These are phyloP conservation scores for Homarus americanus DNA, from an alignment of 1,140 invertebrate genomes.

Conservation along the genomic window DNA sequence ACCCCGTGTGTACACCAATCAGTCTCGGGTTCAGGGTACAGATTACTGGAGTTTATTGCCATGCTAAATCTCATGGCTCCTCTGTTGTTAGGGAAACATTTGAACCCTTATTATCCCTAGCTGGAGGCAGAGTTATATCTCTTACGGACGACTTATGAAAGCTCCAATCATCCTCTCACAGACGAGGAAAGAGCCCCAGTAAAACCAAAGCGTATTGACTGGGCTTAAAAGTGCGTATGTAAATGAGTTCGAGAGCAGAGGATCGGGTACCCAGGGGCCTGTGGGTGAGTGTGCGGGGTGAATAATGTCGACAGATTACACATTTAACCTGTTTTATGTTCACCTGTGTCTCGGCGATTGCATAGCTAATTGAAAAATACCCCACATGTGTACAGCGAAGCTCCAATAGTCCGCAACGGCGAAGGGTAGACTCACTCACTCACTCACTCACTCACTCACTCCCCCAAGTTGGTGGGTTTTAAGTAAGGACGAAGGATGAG, in stretches of 20 bases:
- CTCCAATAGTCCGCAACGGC: not conserved
- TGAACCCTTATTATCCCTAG: conserved; percentile 21
- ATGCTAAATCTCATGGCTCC: conserved; percentile 11
- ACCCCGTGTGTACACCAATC: conserved; percentile 8
- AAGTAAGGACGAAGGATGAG: too few relatives aligned
- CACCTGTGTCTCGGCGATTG: conserved; percentile 20
- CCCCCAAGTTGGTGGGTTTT: too few relatives aligned
- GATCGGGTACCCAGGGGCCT: not conserved
- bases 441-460: too few relatives aligned
- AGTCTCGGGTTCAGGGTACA: conserved; percentile 33
- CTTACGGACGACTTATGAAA: not conserved
- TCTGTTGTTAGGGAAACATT: conserved; percentile 47
- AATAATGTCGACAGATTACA: conserved; percentile 37
- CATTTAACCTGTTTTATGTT: conserved; percentile 34
- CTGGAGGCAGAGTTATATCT: conserved; percentile 39
- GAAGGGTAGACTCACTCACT: not conserved
- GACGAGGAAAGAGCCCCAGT: not conserved
- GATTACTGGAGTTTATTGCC: conserved; percentile 36
- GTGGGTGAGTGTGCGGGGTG: not conserved
- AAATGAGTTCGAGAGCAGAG: not conserved
- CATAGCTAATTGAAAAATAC: conserved; percentile 49
- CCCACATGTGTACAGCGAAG: conserved; percentile 22
- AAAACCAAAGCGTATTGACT: conserved; percentile 22
- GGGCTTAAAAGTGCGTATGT: not conserved
- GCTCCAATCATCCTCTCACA: not conserved